A percentile compares a stretch with the other conserved stretches of the same genome.
These are phyloP conservation scores for Polymixis flavicincta DNA, from an alignment of 2,888 invertebrate genomes.

Conservation along the genomic window DNA sequence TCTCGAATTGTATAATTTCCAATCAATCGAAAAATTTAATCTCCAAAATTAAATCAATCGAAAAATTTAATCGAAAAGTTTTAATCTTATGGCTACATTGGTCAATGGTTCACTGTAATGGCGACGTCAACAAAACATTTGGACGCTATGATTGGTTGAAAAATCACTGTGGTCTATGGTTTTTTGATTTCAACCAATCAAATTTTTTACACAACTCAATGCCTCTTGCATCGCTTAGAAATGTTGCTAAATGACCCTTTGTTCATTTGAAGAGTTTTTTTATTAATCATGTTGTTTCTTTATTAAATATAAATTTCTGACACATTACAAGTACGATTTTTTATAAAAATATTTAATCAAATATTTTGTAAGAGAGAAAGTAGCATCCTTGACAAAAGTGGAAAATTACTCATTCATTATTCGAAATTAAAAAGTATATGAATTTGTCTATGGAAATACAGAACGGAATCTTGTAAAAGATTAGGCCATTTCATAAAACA, in stretches of 20 bases:
- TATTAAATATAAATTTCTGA: background rate
- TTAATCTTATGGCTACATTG: background rate
- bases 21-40: background rate
- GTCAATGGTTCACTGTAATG: slow-evolving; percentile 19
- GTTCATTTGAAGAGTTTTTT: slow-evolving; percentile 9
- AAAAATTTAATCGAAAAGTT: background rate
- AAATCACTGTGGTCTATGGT: slow-evolving; percentile 38
- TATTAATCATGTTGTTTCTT: background rate
- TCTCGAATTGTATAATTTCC: too few species aligned
- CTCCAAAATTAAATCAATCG: too few species aligned
- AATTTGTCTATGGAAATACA: slow-evolving; percentile 89
- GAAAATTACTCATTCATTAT: slow-evolving; percentile 80
- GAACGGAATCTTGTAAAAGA: slow-evolving; percentile 91
- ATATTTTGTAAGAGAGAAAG: slow-evolving; percentile 63
- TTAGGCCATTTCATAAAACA: slow-evolving; percentile 91
- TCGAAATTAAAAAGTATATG: slow-evolving; percentile 86
- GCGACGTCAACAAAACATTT: slow-evolving; percentile 59
- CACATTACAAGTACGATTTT: background rate
- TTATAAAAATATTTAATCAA: slow-evolving; percentile 9
- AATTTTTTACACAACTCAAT: slow-evolving; percentile 2
- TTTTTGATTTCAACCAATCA: slow-evolving; percentile 44
- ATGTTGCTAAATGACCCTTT: slow-evolving; percentile 33
- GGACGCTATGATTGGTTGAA: slow-evolving; percentile 50
- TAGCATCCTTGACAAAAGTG: slow-evolving; percentile 76
- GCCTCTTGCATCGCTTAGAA: slow-evolving; percentile 34